A percentile compares a stretch with the other conserved stretches of the same genome.
Conservation (phyloP, 2,888 invertebrate genomes). For the Vandiemenella viatica region DNA sequence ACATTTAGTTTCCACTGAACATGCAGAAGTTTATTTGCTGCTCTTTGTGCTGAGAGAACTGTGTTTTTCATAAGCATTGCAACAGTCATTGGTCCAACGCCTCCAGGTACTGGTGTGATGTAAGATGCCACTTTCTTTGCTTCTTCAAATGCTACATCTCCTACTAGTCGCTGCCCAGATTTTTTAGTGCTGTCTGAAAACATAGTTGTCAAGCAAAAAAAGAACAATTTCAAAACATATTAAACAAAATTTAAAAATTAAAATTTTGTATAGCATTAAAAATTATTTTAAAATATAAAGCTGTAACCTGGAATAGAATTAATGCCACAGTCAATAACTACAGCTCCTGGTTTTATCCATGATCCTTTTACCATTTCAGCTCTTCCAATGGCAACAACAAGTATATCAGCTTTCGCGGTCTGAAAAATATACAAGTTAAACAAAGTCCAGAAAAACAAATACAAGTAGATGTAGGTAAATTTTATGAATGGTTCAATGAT, state of each 20-base stretch:
- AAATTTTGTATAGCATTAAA: not conserved
- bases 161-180: slow-evolving; percentile 72
- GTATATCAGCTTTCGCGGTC: slow-evolving; percentile 74
- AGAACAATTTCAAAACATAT: not conserved
- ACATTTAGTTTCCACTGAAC: slow-evolving; percentile 54
- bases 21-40: slow-evolving; percentile 39
- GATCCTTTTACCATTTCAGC: slow-evolving; percentile 80
- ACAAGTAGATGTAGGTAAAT: too few relatives aligned
- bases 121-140: slow-evolving; percentile 65
- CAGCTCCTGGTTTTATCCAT: slow-evolving; percentile 95
- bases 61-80: slow-evolving; percentile 96
- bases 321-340: slow-evolving; percentile 98
- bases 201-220: not conserved
- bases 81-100: slow-evolving; percentile 99
- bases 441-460: too few relatives aligned
- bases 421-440: too few relatives aligned
- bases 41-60: slow-evolving; percentile 60
- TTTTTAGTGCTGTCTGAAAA: slow-evolving; percentile 55
- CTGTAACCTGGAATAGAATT: slow-evolving; percentile 74
- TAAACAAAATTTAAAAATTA: not conserved
- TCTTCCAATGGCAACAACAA: slow-evolving; percentile 91
- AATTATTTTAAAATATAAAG: too few relatives aligned
- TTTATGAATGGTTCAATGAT: too few relatives aligned
- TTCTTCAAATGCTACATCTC: slow-evolving; percentile 81
- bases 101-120: slow-evolving; percentile 91